These are phyloP conservation scores for Dreissena polymorpha DNA, from an alignment of 1,140 invertebrate species.

Conservation along the genomic window DNA sequence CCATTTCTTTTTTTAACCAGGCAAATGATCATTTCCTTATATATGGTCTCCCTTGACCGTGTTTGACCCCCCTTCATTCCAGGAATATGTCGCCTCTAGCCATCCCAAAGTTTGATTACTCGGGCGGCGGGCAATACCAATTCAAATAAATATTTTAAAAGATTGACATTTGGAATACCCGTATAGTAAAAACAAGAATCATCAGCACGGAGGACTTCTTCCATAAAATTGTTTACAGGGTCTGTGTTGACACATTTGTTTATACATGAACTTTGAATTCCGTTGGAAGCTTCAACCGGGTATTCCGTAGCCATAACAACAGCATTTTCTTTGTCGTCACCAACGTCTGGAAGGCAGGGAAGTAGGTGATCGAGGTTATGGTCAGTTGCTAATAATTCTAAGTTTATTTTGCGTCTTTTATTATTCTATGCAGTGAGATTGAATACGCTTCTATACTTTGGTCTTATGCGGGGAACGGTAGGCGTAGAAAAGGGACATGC, in stretches of 20 bases:
- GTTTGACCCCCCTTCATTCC: slow-evolving; percentile 19
- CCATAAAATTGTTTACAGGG: background rate
- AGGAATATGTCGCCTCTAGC: slow-evolving; percentile 8
- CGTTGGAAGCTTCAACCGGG: background rate
- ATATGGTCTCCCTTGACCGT: background rate
- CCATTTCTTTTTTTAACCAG: slow-evolving; percentile 28
- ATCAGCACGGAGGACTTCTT: slow-evolving; percentile 11
- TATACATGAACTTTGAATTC: background rate
- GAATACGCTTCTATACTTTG: background rate
- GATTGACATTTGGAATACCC: slow-evolving; percentile 19
- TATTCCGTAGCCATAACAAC: background rate
- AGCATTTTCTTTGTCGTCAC: background rate
- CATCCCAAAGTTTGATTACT: slow-evolving; percentile 26
- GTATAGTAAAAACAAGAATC: slow-evolving; percentile 27
- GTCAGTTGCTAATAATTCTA: background rate
- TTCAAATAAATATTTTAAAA: slow-evolving; percentile 14
- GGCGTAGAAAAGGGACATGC: background rate
- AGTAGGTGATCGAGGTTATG: background rate
- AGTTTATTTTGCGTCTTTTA: too few species aligned
- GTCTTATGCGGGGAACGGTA: background rate
- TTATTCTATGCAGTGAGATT: background rate
- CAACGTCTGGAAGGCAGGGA: background rate
- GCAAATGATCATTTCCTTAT: slow-evolving; percentile 21
- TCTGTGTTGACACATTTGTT: background rate
- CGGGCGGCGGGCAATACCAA: slow-evolving; percentile 14